A percentile compares a stretch with the other conserved stretches of the same genome.
phyloP scores from a whole-genome alignment of 2,888 invertebrate genomes.

The Gortyna flavago region DNA sequence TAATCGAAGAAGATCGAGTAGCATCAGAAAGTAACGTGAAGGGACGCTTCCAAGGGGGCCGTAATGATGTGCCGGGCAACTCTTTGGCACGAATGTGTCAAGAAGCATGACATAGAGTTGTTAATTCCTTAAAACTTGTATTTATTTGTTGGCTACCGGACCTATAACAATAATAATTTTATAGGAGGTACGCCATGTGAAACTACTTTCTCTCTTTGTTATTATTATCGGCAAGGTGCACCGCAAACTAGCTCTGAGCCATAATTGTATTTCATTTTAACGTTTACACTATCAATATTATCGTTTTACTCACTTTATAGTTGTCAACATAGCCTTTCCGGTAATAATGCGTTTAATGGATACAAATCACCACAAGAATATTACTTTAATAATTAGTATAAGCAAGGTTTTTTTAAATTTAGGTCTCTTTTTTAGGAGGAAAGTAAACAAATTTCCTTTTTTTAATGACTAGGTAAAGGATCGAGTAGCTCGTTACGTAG shows the following conservation, averaged over 20 bases:
- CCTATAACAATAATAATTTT: conserved; percentile 27
- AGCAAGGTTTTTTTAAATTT: not conserved
- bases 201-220: conserved; percentile 44
- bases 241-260: conserved; percentile 27
- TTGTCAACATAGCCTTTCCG: conserved; percentile 43
- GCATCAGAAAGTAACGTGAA: conserved; percentile 62
- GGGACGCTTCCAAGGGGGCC: conserved; percentile 61
- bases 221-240: conserved; percentile 48
- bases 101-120: conserved; percentile 63
- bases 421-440: not conserved
- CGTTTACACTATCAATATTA: conserved; percentile 27
- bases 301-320: conserved; percentile 27
- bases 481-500: not conserved
- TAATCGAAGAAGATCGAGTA: conserved; percentile 54
- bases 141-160: not conserved
- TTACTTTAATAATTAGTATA: not conserved
- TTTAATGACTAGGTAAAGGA: not conserved
- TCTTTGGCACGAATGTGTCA: conserved; percentile 64
- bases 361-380: conserved; percentile 14
- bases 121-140: conserved; percentile 15
- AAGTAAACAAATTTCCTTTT: not conserved
- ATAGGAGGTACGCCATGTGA: conserved; percentile 14
- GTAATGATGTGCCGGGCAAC: conserved; percentile 72
- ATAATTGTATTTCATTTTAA: conserved; percentile 44
- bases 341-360: conserved; percentile 25